Base-by-base conservation (phyloP, 2,797 vertebrate species). In the Eospalax fontanierii region DNA sequence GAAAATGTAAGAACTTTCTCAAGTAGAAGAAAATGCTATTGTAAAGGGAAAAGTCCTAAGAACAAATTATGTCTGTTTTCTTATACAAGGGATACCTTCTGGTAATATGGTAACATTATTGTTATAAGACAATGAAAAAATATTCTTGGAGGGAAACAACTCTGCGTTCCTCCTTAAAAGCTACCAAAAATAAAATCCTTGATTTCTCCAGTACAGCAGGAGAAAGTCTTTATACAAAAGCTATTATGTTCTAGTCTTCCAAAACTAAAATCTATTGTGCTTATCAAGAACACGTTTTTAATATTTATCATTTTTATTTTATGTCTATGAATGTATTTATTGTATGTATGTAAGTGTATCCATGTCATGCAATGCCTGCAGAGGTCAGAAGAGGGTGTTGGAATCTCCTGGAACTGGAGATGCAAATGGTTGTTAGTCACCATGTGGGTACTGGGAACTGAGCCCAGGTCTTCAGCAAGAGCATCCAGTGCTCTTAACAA, bases 91-190 rank as follows among this genome's bases (percentile, higher is more conserved):
- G 57, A 61, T 95, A 96, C 50, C 93, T 93, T 91, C 82, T 95
- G 50, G 93, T 97, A 98, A 97, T 96, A 97, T 79, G 92, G 92
- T 96, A 97, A 97, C 73, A 75, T 97, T 98, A 98, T 98, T 98
- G 98, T 98, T 97, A 92, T 97, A 96, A 97, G 96, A 93, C 97
- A 92, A 54, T 54, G 12, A 87, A 95, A n/a, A 93, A 97, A 96
- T 94, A 95, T 33, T 98, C 96, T 98, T 95, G 96, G 54, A 93
- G 76, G 74, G 95, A 96, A 88, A 95, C 28, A 97, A 88, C 40
- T 66, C 90, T 95, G 89, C 57, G 78, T 92, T 95, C 84, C 57
- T 90, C 93, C 89, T 81, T 63, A 89, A 92, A 91, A 93, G 66
- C 59, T 89, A 91, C 65, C 90, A 85, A 83, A 90, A 94, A 54